These are phyloP conservation scores for Papilio helenus DNA, from an alignment of 1,140 invertebrate genomes.

Conservation along the genomic window DNA sequence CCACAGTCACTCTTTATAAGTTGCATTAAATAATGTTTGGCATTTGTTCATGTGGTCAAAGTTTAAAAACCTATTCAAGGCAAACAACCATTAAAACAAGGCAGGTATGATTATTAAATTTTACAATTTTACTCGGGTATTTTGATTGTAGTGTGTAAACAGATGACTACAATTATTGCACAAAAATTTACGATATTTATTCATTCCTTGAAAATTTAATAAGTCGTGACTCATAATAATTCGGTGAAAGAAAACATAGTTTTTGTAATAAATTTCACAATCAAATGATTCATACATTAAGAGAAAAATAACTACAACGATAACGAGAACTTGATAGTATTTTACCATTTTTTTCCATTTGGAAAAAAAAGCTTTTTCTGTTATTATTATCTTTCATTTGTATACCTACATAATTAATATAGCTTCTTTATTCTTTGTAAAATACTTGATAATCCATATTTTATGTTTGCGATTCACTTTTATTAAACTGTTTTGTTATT, in stretches of 20 bases:
- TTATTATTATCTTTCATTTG: too few species aligned
- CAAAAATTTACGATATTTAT: background rate
- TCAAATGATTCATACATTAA: background rate
- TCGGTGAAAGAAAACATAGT: background rate
- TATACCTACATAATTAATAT: background rate
- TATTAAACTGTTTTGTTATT: background rate
- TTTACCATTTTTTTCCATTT: background rate
- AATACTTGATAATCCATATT: background rate
- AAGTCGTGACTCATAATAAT: background rate
- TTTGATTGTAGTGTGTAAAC: background rate
- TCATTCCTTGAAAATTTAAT: background rate
- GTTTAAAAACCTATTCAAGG: background rate
- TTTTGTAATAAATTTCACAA: background rate
- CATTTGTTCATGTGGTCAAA: background rate
- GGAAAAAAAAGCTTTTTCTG: background rate
- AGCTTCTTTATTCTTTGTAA: background rate
- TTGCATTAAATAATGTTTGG: background rate
- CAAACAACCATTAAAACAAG: background rate
- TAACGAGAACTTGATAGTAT: background rate
- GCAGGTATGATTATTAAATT: background rate
- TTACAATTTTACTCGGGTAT: background rate
- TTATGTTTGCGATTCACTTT: background rate
- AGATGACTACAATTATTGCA: background rate
- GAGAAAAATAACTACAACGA: background rate
- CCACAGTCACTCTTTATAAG: background rate